Conservation (phyloP, 2,797 vertebrate species). For the Crypturellus tataupa region DNA sequence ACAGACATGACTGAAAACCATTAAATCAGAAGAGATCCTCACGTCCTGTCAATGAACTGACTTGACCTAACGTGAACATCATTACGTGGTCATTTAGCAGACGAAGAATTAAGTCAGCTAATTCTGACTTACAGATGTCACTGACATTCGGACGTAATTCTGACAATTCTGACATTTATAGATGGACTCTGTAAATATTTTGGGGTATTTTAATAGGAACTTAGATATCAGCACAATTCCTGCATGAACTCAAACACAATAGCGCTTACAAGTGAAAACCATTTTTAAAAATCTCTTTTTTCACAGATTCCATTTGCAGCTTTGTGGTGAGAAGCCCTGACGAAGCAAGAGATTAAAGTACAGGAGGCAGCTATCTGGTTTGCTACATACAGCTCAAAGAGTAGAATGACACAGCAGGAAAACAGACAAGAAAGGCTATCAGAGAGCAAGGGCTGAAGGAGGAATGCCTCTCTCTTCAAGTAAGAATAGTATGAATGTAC, state of each 20-base stretch:
- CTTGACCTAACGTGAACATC: not conserved
- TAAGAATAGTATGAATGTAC: not conserved
- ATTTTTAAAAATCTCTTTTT: fast-evolving
- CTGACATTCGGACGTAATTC: no score
- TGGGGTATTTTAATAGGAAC: not conserved
- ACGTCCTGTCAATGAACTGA: not conserved
- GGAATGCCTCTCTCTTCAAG: fast-evolving
- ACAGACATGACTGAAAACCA: not conserved
- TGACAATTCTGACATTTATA: not conserved
- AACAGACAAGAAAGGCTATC: not conserved
- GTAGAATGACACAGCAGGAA: not conserved
- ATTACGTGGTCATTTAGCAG: not conserved
- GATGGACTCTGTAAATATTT: not conserved
- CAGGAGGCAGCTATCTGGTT: not conserved
- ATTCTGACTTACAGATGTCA: not conserved
- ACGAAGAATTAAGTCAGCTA: not conserved
- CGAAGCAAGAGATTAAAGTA: not conserved
- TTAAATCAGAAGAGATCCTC: not conserved
- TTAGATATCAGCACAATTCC: not conserved
- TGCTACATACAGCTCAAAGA: not conserved
- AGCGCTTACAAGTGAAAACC: not conserved
- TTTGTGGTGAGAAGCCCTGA: not conserved
- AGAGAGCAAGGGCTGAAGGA: not conserved
- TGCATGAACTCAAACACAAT: not conserved
- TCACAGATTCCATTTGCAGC: not conserved